Conservation (phyloP, 2,888 invertebrate species). For the Sipha maydis region DNA sequence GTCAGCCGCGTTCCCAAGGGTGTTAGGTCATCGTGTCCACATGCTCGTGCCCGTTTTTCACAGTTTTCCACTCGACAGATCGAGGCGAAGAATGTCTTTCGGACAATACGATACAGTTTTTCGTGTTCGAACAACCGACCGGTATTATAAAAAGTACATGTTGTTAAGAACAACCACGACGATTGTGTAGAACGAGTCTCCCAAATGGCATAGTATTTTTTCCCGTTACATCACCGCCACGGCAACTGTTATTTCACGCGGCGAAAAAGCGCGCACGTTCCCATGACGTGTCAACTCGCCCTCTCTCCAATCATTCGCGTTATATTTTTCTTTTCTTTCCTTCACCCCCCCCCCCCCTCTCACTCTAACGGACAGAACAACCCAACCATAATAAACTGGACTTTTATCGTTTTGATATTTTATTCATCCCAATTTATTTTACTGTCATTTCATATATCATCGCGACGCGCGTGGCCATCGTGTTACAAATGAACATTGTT, state of each 20-base stretch:
- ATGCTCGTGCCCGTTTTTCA: too few relatives aligned
- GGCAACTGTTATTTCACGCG: too few relatives aligned
- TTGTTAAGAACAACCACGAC: too few relatives aligned
- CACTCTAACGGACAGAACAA: background rate
- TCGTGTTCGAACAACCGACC: too few relatives aligned
- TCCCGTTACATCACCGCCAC: background rate
- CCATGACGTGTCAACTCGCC: background rate
- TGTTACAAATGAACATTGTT: too few relatives aligned
- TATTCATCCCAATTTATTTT: background rate
- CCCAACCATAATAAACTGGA: background rate
- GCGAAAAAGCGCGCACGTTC: background rate
- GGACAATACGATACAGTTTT: too few relatives aligned
- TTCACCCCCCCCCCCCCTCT: background rate
- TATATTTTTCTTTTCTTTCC: background rate
- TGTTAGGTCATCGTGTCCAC: too few relatives aligned
- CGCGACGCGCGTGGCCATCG: background rate
- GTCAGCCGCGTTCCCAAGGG: too few relatives aligned
- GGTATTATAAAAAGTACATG: too few relatives aligned
- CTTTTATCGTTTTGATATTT: constrained; percentile 7
- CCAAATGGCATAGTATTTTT: constrained; percentile 12
- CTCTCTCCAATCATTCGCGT: too few relatives aligned
- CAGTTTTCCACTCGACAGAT: too few relatives aligned
- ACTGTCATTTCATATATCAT: background rate
- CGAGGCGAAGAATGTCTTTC: too few relatives aligned
- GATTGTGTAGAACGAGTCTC: background rate